phyloP scores from a whole-genome alignment of 53 echinoderm and acorn worm species.

The Hippasteria phrygiana region DNA sequence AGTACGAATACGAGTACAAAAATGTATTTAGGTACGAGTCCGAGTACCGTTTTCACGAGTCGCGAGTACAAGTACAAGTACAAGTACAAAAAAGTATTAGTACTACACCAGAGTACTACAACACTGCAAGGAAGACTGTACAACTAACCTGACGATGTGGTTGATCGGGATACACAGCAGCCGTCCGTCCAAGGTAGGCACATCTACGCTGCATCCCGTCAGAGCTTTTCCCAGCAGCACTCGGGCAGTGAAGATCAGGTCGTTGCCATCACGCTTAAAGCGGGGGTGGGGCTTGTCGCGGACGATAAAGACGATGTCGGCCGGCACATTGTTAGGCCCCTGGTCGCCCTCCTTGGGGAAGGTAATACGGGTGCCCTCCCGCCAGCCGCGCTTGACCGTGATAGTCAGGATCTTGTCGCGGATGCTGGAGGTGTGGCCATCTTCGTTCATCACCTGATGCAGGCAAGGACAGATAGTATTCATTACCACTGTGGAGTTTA shows the following conservation, averaged over 20 bases:
- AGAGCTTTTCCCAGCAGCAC: conserved; percentile 96
- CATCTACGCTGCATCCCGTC: conserved; percentile 96
- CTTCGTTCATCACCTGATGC: conserved; percentile 96
- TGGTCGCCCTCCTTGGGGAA: conserved; percentile 99
- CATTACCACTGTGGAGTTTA: too few relatives aligned
- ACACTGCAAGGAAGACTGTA: too few relatives aligned
- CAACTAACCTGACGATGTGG: conserved; percentile 91
- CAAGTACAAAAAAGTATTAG: too few relatives aligned
- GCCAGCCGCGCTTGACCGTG: conserved; percentile 94
- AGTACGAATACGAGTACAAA: too few relatives aligned
- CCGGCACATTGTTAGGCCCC: conserved; percentile 97
- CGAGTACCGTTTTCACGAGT: too few relatives aligned
- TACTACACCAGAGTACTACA: too few relatives aligned
- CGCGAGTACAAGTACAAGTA: too few relatives aligned
- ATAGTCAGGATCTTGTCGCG: conserved; percentile 98
- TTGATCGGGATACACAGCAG: conserved; percentile 96
- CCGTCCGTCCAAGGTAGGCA: conserved; percentile 96
- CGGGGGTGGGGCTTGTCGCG: conserved; percentile 95
- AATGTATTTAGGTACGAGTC: too few relatives aligned
- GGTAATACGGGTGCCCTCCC: conserved; percentile 95
- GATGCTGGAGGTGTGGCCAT: conserved; percentile 98
- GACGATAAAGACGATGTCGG: conserved; percentile 98
- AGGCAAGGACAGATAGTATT: too few relatives aligned
- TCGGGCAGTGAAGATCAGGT: conserved; percentile 87
- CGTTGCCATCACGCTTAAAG: conserved; percentile 85